phyloP scores from a whole-genome alignment of 1,140 invertebrate genomes.

The Halictus rubicundus region DNA sequence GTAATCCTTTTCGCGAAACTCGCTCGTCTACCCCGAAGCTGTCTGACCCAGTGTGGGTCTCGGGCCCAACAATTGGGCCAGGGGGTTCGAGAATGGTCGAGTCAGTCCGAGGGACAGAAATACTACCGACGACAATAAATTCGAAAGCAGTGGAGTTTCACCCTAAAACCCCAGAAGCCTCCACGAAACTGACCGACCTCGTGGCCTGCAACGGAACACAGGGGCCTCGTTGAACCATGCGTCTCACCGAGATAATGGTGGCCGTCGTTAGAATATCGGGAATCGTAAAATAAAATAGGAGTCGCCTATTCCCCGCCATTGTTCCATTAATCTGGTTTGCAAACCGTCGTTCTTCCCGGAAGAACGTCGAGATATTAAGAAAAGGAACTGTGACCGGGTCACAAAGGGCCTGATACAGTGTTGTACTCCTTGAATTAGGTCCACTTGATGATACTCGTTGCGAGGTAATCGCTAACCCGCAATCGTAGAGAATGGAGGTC shows the following conservation, averaged over 20 bases:
- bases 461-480: no score
- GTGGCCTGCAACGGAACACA: neutral
- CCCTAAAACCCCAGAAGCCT: neutral
- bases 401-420: no score
- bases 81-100: neutral
- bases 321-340: conserved; percentile 40
- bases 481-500: no score
- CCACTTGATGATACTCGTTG: no score
- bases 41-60: neutral
- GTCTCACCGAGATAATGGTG: conserved; percentile 24
- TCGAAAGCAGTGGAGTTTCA: conserved; percentile 62
- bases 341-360: conserved; percentile 8
- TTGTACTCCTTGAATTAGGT: no score
- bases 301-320: neutral
- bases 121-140: conserved; percentile 58
- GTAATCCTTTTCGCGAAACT: conserved; percentile 24
- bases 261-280: conserved; percentile 3
- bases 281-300: conserved; percentile 15
- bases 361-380: rapidly evolving
- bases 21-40: conserved; percentile 6
- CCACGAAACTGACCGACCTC: neutral
- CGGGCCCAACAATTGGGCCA: neutral
- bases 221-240: conserved; percentile 31
- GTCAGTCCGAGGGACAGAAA: conserved; percentile 23
- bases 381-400: no score